Percentiles rank a stretch among this genome's conserved stretches.
phyloP scores from a whole-genome alignment of 2,113 vertebrate species.

The Panurus biarmicus region DNA sequence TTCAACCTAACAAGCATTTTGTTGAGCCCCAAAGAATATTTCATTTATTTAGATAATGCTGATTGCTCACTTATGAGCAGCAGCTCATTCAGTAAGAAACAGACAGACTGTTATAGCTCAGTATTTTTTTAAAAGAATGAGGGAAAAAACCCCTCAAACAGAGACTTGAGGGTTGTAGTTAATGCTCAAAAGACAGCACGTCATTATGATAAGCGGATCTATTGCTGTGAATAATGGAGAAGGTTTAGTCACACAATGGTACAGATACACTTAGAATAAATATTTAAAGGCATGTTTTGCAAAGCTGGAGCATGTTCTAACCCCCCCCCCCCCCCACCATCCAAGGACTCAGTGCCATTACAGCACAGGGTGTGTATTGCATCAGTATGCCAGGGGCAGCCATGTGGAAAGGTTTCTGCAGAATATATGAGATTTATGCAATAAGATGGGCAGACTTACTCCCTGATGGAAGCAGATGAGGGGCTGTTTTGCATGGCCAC shows the following conservation, averaged over 20 bases:
- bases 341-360: neutral
- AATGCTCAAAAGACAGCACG: constrained; percentile 22
- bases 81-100: constrained; percentile 59
- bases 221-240: constrained; percentile 52
- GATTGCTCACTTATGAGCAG: constrained; percentile 61
- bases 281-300: constrained; percentile 32
- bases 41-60: constrained; percentile 72
- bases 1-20: constrained; percentile 69
- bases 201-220: neutral
- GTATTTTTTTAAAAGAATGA: constrained; percentile 13
- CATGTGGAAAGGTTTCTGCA: neutral
- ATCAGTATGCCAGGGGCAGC: neutral
- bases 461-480: neutral
- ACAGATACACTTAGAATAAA: constrained; percentile 38
- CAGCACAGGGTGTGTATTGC: neutral
- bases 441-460: neutral
- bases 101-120: constrained; percentile 49
- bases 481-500: neutral
- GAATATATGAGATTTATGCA: neutral
- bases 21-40: constrained; percentile 73
- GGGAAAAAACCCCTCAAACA: neutral
- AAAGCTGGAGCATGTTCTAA: constrained; percentile 6
- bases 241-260: constrained; percentile 26
- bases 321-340: no score
- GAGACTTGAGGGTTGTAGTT: constrained; percentile 22